A percentile compares a stretch with the other conserved stretches of the same genome.
Evolutionary conservation across 1,140 invertebrate species (phyloP).

Genomic region (Ceratina calcarata): DNA sequence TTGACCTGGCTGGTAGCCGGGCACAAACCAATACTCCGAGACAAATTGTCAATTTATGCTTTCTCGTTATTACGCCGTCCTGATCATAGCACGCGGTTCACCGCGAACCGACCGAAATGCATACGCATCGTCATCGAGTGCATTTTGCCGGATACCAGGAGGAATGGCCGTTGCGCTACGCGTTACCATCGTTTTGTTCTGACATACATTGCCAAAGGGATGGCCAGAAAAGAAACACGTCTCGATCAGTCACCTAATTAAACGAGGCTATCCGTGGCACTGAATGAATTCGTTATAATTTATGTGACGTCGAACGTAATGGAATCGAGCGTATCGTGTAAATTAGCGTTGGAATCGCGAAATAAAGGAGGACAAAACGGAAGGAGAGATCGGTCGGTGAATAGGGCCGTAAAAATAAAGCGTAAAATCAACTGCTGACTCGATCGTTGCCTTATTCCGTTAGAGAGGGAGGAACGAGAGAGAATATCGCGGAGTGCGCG

Average conservation of each 20-base stretch:
- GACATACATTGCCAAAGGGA: too few species aligned
- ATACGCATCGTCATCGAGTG: slow-evolving; percentile 55
- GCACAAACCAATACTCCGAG: slow-evolving; percentile 64
- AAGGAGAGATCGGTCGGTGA: slow-evolving; percentile 3
- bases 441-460: slow-evolving; percentile 53
- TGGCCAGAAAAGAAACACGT: too few species aligned
- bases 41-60: slow-evolving; percentile 77
- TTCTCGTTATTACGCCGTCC: slow-evolving; percentile 72
- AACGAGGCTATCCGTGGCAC: too few species aligned
- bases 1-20: slow-evolving; percentile 53
- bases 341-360: background rate
- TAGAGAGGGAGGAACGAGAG: background rate
- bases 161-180: slow-evolving; percentile 1
- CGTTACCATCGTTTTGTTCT: too few species aligned
- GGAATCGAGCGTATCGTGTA: too few species aligned
- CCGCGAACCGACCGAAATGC: slow-evolving; percentile 39
- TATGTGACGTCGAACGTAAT: too few species aligned
- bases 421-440: slow-evolving; percentile 79
- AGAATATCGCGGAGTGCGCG: slow-evolving; percentile 73
- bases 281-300: too few species aligned
- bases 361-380: background rate
- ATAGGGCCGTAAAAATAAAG: slow-evolving; percentile 75
- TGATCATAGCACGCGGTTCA: slow-evolving; percentile 66
- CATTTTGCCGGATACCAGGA: slow-evolving; percentile 30
- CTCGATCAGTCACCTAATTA: too few species aligned